These are phyloP conservation scores for Hydractinia echinata DNA, from an alignment of 30 jellyfish, hydroid and myxozoan genomes.

Conservation along the genomic window DNA sequence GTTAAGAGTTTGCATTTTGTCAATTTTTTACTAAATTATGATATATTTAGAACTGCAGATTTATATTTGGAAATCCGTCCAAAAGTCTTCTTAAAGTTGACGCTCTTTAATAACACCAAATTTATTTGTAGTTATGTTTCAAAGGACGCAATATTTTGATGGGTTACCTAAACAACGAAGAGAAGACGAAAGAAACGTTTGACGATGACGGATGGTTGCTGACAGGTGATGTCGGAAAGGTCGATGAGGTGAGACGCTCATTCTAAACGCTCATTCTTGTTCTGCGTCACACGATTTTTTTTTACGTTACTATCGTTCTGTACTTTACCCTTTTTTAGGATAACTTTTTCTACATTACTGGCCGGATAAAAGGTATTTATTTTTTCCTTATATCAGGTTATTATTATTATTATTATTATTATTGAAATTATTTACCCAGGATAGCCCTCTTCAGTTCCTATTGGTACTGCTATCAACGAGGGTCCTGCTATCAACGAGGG, in stretches of 20 bases:
- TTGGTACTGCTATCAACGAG: no score
- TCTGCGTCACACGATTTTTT: background rate
- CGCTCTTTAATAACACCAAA: no score
- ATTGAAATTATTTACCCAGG: no score
- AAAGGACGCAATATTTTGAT: conserved; percentile 79
- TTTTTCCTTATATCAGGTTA: background rate
- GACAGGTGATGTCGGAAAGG: conserved; percentile 91
- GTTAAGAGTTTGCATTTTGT: no score
- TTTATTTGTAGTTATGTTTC: conserved; percentile 69
- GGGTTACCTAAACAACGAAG: conserved; percentile 89
- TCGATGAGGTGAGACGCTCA: conserved; percentile 57
- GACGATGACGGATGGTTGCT: conserved; percentile 92
- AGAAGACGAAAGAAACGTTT: conserved; percentile 72
- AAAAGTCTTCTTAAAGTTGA: no score
- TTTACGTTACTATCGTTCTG: background rate
- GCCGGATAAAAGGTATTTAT: conserved; percentile 93
- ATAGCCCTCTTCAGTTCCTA: no score
- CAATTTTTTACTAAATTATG: no score
- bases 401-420: no score
- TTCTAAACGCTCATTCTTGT: background rate
- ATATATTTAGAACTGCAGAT: no score
- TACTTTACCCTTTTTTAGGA: conserved; percentile 47
- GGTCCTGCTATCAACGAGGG: no score
- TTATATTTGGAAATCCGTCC: no score
- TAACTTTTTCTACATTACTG: conserved; percentile 89